phyloP scores from a whole-genome alignment of 2,797 vertebrate species.

The Graptemys geographica region DNA sequence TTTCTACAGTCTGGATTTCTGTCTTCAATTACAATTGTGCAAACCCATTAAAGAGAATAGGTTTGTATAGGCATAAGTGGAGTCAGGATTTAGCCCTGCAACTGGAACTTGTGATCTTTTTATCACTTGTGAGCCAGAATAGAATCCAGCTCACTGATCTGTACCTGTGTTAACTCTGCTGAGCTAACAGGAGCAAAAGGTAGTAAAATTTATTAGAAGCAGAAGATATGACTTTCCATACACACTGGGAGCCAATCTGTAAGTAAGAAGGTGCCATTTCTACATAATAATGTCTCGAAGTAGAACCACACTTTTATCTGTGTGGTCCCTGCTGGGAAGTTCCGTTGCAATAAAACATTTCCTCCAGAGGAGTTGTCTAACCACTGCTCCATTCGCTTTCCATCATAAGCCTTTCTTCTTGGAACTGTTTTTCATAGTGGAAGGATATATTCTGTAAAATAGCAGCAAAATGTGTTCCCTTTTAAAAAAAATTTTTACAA shows the following conservation, averaged over 20 bases:
- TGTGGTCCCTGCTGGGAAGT: neutral
- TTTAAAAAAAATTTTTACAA: neutral
- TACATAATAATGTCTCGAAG: neutral
- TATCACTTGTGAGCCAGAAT: constrained; percentile 3
- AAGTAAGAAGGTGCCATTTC: neutral
- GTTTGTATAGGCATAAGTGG: neutral
- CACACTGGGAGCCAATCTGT: neutral
- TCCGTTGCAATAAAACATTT: accelerated
- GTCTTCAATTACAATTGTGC: neutral
- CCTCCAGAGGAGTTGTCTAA: neutral
- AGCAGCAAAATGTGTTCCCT: neutral
- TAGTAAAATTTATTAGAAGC: neutral
- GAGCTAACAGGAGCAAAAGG: neutral
- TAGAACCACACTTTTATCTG: neutral
- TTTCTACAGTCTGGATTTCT: neutral
- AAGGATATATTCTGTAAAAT: neutral
- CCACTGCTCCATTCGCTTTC: neutral
- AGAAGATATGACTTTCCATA: neutral
- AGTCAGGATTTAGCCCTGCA: constrained; percentile 3
- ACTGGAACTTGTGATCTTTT: constrained; percentile 11
- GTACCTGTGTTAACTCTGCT: neutral
- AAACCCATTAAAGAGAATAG: constrained; percentile 3
- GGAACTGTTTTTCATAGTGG: neutral
- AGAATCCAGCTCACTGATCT: neutral
- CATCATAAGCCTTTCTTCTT: neutral